Conservation (phyloP, 2,797 vertebrate species). For the Pterois miles region DNA sequence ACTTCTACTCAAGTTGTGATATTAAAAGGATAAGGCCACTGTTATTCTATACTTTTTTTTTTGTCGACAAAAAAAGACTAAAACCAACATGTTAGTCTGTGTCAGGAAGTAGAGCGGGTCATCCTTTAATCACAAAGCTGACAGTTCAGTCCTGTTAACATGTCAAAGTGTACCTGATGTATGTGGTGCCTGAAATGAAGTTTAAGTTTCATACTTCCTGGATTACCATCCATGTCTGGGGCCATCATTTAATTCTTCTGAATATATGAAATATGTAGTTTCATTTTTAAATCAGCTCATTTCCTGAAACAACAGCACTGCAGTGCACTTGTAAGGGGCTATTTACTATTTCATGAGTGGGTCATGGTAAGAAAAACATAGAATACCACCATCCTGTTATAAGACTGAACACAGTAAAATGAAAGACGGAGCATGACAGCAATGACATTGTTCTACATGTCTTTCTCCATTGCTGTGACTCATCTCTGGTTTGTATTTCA, state of each 20-base stretch:
- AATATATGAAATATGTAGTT: not conserved
- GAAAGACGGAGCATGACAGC: not conserved
- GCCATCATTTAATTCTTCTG: not conserved
- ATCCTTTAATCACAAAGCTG: too few relatives aligned
- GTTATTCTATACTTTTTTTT: not conserved
- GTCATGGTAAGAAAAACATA: not conserved
- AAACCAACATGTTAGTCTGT: not conserved
- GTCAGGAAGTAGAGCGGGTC: not conserved
- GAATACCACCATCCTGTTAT: not conserved
- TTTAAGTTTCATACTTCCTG: not conserved
- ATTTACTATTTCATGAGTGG: not conserved
- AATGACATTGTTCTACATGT: not conserved
- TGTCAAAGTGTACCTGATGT: too few relatives aligned
- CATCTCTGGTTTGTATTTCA: not conserved
- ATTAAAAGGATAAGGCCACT: not conserved
- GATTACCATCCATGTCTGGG: not conserved
- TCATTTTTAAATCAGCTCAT: not conserved
- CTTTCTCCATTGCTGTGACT: not conserved
- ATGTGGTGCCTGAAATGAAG: fast-evolving
- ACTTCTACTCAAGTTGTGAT: not conserved
- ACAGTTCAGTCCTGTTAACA: too few relatives aligned
- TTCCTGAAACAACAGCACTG: not conserved
- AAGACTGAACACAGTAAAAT: not conserved
- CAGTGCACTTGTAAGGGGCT: not conserved
- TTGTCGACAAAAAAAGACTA: not conserved